phyloP scores from a whole-genome alignment of 1,140 invertebrate genomes.

The Coptotermes formosanus region DNA sequence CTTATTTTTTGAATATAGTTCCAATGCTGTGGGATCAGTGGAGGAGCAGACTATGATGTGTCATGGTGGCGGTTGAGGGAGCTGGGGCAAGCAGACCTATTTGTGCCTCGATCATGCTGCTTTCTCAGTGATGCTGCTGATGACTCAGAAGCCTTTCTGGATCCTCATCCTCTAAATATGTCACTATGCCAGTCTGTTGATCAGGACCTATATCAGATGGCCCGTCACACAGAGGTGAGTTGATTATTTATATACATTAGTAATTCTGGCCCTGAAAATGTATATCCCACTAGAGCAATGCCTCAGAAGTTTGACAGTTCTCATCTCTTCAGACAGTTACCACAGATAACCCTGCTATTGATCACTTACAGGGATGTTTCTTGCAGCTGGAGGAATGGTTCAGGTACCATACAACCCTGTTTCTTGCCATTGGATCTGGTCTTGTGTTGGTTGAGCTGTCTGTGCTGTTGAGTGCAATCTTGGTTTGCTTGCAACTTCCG shows the following conservation, averaged over 20 bases:
- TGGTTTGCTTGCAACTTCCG: conserved; percentile 24
- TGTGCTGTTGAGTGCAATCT: conserved; percentile 31
- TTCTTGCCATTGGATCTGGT: conserved; percentile 63
- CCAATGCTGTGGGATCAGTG: conserved; percentile 79
- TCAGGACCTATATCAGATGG: conserved; percentile 57
- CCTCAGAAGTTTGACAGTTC: conserved; percentile 8
- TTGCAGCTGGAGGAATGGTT: conserved; percentile 73
- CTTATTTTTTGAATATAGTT: conserved; percentile 55
- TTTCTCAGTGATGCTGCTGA: conserved; percentile 60
- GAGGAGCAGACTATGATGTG: conserved; percentile 76
- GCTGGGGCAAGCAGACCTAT: conserved; percentile 65
- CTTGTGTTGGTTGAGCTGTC: conserved; percentile 63
- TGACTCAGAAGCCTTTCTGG: conserved; percentile 61
- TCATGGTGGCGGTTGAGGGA: conserved; percentile 76
- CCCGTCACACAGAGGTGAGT: conserved; percentile 60
- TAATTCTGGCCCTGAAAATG: too few relatives aligned
- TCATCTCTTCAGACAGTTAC: conserved; percentile 35
- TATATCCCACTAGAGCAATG: too few relatives aligned
- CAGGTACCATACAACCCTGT: conserved; percentile 68
- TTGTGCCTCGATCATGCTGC: conserved; percentile 78
- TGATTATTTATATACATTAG: background rate
- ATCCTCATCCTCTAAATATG: conserved; percentile 71
- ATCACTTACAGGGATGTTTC: conserved; percentile 63
- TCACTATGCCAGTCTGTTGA: conserved; percentile 68
- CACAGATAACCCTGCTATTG: conserved; percentile 32